These are phyloP conservation scores for Rhabdornis inornatus DNA, from an alignment of 2,113 vertebrate species.

Conservation along the genomic window DNA sequence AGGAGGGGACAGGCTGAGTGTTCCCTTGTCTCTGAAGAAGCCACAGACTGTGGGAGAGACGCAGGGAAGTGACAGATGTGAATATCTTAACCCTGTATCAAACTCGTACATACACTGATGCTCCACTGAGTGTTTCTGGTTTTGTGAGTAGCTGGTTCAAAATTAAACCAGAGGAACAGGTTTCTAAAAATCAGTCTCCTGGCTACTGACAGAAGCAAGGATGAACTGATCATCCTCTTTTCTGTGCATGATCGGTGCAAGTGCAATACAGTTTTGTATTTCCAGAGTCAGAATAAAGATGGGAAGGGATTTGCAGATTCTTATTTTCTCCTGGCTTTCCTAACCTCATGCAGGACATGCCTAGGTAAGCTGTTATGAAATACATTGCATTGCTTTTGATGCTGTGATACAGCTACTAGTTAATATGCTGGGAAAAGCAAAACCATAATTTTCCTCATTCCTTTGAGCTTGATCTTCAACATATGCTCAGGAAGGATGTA, in stretches of 20 bases:
- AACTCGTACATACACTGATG: background rate
- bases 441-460: background rate
- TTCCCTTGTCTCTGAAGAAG: background rate
- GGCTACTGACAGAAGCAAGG: background rate
- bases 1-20: background rate
- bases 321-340: background rate
- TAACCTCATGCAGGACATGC: background rate
- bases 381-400: background rate
- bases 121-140: background rate
- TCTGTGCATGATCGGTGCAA: background rate
- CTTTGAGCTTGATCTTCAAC: background rate
- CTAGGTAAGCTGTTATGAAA: background rate
- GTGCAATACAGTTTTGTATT: background rate
- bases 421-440: background rate
- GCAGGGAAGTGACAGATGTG: background rate
- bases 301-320: background rate
- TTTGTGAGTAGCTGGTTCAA: background rate
- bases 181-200: background rate
- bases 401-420: background rate
- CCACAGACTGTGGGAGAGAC: background rate
- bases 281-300: background rate
- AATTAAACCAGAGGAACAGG: background rate
- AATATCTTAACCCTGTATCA: background rate
- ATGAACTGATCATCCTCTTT: background rate
- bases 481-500: background rate